These are phyloP conservation scores for Caracal caracal DNA, from an alignment of 2,113 vertebrate genomes.

Conservation along the genomic window DNA sequence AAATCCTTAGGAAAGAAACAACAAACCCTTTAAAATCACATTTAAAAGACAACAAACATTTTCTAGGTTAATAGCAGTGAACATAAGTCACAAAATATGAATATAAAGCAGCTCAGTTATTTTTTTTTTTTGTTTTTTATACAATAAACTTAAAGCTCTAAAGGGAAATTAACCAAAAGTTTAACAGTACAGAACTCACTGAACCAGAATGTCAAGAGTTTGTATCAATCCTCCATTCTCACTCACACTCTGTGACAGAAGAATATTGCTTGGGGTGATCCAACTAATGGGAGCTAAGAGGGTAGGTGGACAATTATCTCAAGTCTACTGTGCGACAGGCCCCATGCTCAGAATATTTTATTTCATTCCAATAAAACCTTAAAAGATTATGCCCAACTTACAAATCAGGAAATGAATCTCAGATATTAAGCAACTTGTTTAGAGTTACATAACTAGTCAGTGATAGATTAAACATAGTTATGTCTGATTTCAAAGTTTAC, in stretches of 20 bases:
- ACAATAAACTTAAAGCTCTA: neutral
- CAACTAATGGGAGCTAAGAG: neutral
- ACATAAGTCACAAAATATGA: conserved; percentile 1
- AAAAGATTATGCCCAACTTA: neutral
- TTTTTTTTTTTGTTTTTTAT: neutral
- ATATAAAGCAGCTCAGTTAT: neutral
- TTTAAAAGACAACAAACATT: conserved; percentile 1
- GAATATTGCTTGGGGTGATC: neutral
- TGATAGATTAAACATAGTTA: neutral
- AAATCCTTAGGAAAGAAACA: neutral
- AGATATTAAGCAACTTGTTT: neutral
- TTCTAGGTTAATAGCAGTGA: neutral
- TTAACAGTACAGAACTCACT: neutral
- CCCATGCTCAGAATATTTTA: neutral
- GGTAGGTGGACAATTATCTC: neutral
- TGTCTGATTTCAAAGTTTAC: neutral
- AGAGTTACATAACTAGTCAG: neutral
- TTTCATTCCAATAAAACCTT: neutral
- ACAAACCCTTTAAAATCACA: neutral
- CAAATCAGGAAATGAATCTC: conserved; percentile 4
- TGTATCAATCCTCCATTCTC: neutral
- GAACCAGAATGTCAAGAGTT: neutral
- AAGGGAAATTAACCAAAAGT: neutral
- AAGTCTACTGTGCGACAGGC: neutral
- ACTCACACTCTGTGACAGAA: neutral